A percentile compares a stretch with the other conserved stretches of the same genome.
These are phyloP conservation scores for Gadus macrocephalus DNA, from an alignment of 2,113 vertebrate genomes.

Conservation along the genomic window DNA sequence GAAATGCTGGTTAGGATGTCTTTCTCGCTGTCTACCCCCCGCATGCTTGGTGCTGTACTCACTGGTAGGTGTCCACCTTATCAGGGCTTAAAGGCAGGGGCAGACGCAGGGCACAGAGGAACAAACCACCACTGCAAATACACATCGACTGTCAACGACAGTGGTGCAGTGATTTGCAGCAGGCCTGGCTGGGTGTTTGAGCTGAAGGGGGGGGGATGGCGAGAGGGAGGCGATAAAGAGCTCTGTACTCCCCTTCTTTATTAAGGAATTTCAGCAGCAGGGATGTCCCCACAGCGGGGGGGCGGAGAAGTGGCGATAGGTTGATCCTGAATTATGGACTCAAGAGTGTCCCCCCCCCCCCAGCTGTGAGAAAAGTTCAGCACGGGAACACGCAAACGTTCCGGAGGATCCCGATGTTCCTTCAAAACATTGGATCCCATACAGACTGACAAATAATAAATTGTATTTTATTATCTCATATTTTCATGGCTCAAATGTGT, in stretches of 20 bases:
- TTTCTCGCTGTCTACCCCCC: slow-evolving; percentile 12
- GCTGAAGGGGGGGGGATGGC: neutral
- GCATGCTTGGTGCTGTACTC: slow-evolving; percentile 40
- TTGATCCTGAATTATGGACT: slow-evolving; percentile 42
- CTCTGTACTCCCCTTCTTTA: neutral
- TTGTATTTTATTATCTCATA: no score
- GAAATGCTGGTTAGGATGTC: slow-evolving; percentile 22
- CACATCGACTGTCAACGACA: slow-evolving; percentile 15
- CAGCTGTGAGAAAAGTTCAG: slow-evolving; percentile 41
- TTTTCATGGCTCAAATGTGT: no score
- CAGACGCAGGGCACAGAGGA: slow-evolving; percentile 29
- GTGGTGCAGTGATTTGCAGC: neutral
- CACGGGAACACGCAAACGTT: slow-evolving; percentile 23
- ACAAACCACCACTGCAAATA: slow-evolving; percentile 29
- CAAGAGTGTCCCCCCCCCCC: slow-evolving; percentile 16
- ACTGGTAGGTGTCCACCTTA: slow-evolving; percentile 23
- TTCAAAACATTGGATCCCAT: neutral
- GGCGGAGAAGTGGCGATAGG: slow-evolving; percentile 24
- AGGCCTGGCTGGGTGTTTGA: neutral
- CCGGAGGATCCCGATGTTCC: neutral
- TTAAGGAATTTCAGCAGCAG: slow-evolving; percentile 51
- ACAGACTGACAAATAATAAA: no score
- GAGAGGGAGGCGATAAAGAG: neutral
- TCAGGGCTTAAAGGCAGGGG: slow-evolving; percentile 18
- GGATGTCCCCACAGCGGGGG: slow-evolving; percentile 32